Percentiles rank a stretch among this genome's conserved stretches.
Conservation (phyloP, 2,113 vertebrate species). For the Psephotus haematonotus region DNA sequence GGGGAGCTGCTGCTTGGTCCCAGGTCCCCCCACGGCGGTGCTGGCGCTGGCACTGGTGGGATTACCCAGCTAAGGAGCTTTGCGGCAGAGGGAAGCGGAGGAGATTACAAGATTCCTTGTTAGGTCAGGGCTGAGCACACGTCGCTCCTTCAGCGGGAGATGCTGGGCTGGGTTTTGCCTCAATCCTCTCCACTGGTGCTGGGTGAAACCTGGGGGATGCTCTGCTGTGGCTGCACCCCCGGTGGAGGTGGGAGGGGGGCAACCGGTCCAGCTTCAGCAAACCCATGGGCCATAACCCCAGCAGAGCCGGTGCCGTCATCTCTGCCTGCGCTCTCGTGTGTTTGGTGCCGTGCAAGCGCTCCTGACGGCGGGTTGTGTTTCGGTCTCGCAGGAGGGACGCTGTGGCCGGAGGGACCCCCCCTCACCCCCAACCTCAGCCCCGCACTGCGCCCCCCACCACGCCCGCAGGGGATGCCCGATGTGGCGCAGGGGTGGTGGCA, state of each 20-base stretch:
- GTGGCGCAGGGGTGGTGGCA: neutral
- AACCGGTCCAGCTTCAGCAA: rapidly evolving
- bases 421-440: neutral
- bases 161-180: neutral
- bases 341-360: rapidly evolving
- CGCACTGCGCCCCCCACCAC: neutral
- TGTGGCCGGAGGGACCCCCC: neutral
- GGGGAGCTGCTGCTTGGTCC: neutral
- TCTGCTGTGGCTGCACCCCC: neutral
- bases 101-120: conserved; percentile 25
- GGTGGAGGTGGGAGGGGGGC: too few species aligned
- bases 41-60: neutral
- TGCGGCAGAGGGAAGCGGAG: neutral
- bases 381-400: neutral
- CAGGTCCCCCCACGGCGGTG: rapidly evolving
- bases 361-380: neutral
- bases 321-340: neutral
- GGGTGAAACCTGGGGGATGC: neutral
- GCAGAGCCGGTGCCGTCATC: neutral
- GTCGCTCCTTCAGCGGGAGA: neutral
- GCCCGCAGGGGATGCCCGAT: neutral
- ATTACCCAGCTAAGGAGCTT: conserved; percentile 51
- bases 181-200: neutral
- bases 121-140: neutral
- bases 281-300: neutral